A percentile compares a stretch with the other conserved stretches of the same genome.
Conservation (phyloP, 2,797 vertebrate species). For the Myotis daubentonii region DNA sequence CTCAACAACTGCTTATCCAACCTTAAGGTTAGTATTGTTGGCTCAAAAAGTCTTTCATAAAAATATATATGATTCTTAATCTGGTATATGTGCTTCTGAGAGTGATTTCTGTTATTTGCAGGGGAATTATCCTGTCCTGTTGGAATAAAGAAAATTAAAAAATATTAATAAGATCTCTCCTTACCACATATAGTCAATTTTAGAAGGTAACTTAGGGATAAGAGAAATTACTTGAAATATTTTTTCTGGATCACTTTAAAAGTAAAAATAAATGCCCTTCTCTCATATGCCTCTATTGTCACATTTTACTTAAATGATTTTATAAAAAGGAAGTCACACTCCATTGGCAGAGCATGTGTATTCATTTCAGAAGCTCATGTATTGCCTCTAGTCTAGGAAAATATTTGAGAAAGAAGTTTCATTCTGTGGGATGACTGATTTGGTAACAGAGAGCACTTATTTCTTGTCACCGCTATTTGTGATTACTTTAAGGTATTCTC, state of each 20-base stretch:
- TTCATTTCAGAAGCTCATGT: neutral
- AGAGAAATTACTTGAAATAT: neutral
- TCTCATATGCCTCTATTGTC: neutral
- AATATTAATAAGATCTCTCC: neutral
- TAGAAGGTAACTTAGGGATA: neutral
- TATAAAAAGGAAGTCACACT: neutral
- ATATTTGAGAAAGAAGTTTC: neutral
- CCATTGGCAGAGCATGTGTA: neutral
- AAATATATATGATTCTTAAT: neutral
- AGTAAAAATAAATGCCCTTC: neutral
- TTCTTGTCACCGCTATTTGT: neutral
- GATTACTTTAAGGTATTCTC: neutral
- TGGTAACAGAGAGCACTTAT: neutral
- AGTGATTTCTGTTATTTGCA: neutral
- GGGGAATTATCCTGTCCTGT: neutral
- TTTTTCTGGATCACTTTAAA: neutral
- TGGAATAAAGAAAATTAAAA: neutral
- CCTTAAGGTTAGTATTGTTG: conserved; percentile 92
- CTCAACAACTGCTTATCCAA: conserved; percentile 99
- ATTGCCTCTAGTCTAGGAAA: neutral
- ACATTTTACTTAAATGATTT: neutral
- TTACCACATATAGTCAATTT: neutral
- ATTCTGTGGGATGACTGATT: neutral
- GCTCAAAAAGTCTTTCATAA: neutral
- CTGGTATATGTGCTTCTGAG: neutral